These are phyloP conservation scores for Morone chrysops DNA, from an alignment of 2,113 vertebrate genomes.

Conservation along the genomic window DNA sequence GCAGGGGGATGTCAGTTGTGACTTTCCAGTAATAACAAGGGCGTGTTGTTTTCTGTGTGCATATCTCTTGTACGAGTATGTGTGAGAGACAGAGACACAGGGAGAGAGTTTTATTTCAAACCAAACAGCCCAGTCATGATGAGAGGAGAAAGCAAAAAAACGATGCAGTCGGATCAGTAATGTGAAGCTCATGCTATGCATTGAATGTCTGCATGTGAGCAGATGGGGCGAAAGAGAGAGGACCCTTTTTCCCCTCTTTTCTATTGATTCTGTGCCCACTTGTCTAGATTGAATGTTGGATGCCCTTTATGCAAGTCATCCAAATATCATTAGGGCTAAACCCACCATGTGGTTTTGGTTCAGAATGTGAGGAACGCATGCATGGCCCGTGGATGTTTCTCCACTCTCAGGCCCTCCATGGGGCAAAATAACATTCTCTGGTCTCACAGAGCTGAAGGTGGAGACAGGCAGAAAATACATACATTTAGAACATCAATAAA, in stretches of 20 bases:
- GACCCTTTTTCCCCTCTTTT: conserved; percentile 25
- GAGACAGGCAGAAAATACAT: conserved; percentile 46
- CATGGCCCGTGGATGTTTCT: conserved; percentile 57
- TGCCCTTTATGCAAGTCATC: conserved; percentile 77
- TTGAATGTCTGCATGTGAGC: conserved; percentile 34
- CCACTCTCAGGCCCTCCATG: conserved; percentile 56
- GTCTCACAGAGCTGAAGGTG: conserved; percentile 48
- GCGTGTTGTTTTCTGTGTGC: conserved; percentile 73
- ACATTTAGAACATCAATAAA: conserved; percentile 45
- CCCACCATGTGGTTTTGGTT: conserved; percentile 73
- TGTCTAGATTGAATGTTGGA: conserved; percentile 63
- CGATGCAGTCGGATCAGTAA: conserved; percentile 33
- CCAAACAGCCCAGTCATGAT: conserved; percentile 51
- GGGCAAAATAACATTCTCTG: conserved; percentile 59
- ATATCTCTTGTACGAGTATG: conserved; percentile 53
- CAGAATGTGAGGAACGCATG: conserved; percentile 75
- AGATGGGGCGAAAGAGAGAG: conserved; percentile 34
- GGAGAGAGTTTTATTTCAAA: conserved; percentile 65
- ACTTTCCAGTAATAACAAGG: conserved; percentile 79
- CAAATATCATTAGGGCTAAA: conserved; percentile 78
- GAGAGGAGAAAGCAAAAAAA: conserved; percentile 46
- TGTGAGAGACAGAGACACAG: conserved; percentile 25
- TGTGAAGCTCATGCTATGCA: conserved; percentile 63
- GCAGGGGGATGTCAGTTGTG: conserved; percentile 72
- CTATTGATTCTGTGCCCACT: conserved; percentile 62